Conservation (phyloP, 2,888 invertebrate species). For the Elegia similella region DNA sequence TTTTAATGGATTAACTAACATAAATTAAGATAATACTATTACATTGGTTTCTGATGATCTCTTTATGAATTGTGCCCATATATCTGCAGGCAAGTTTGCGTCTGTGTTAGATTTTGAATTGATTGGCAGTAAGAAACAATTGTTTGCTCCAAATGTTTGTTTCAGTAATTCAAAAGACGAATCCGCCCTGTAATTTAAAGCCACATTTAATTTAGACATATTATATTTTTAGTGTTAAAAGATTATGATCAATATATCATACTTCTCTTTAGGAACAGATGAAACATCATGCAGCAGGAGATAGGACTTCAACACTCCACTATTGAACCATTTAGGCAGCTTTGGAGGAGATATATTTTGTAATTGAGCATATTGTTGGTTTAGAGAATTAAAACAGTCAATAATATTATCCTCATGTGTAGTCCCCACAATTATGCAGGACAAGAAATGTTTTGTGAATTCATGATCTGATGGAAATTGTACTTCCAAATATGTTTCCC, state of each 20-base stretch:
- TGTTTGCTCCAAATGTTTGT: slow-evolving; percentile 91
- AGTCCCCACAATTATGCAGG: slow-evolving; percentile 89
- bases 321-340: slow-evolving; percentile 91
- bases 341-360: slow-evolving; percentile 88
- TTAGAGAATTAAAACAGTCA: slow-evolving; percentile 90
- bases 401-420: slow-evolving; percentile 89
- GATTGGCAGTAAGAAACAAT: slow-evolving; percentile 94
- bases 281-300: slow-evolving; percentile 93
- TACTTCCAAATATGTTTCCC: slow-evolving; percentile 93
- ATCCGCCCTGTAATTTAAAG: slow-evolving; percentile 85
- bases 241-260: slow-evolving; percentile 42
- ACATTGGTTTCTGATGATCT: slow-evolving; percentile 79
- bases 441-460: slow-evolving; percentile 94
- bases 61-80: slow-evolving; percentile 91
- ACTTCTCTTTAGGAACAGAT: slow-evolving; percentile 88
- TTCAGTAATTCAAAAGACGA: slow-evolving; percentile 92
- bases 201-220: slow-evolving; percentile 9
- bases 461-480: slow-evolving; percentile 97
- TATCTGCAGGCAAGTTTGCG: slow-evolving; percentile 85
- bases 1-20: neutral
- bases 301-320: slow-evolving; percentile 92
- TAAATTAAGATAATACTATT: slow-evolving; percentile 32
- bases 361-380: slow-evolving; percentile 90
- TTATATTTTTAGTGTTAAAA: neutral
- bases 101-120: slow-evolving; percentile 88